These are phyloP conservation scores for Tortricodes alternella DNA, from an alignment of 2,888 invertebrate genomes.

Conservation along the genomic window DNA sequence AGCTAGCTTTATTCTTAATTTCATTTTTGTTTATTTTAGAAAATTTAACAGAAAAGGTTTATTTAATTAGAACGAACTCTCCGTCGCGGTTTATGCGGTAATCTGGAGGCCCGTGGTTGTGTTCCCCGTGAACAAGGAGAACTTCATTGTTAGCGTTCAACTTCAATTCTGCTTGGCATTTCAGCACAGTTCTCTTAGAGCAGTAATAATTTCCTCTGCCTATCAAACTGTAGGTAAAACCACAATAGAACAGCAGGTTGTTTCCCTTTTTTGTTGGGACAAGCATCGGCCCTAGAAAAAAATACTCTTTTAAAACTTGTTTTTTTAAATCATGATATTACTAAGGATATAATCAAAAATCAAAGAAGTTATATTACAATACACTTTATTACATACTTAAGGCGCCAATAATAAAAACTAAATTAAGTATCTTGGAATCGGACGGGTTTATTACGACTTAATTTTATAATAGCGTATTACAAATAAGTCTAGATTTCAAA, in stretches of 20 bases:
- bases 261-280: constrained; percentile 23
- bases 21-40: too few species aligned
- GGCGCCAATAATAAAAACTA: too few species aligned
- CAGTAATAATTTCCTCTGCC: constrained; percentile 2
- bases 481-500: too few species aligned
- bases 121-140: not conserved
- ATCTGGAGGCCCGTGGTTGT: not conserved
- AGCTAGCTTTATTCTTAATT: too few species aligned
- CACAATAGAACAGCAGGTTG: not conserved
- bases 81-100: not conserved
- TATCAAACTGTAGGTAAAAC: not conserved
- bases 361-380: too few species aligned
- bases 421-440: too few species aligned
- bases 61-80: not conserved
- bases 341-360: too few species aligned
- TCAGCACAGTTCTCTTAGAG: not conserved
- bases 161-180: constrained; percentile 1
- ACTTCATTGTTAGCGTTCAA: not conserved
- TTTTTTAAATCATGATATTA: too few species aligned
- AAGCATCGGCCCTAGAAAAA: constrained; percentile 6
- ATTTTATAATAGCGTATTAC: too few species aligned
- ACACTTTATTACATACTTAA: too few species aligned
- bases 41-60: not conserved
- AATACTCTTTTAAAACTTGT: too few species aligned
- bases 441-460: too few species aligned